Evolutionary conservation across 2,888 invertebrate species (phyloP).

Genomic region (Limnephilus auricula): DNA sequence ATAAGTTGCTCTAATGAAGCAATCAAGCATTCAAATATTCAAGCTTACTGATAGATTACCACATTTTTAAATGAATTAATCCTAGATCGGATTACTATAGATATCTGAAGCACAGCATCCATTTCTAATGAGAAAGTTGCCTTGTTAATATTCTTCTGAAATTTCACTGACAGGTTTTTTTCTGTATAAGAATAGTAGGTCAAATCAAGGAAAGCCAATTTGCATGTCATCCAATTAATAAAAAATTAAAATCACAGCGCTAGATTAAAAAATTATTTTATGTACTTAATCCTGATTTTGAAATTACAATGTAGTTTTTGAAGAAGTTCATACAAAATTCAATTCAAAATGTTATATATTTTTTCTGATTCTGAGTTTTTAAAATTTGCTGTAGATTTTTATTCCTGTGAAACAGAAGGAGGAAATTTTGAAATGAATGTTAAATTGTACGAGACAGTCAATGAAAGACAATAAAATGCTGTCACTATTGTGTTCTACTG

Average conservation of each 20-base stretch:
- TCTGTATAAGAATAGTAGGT: conserved; percentile 8
- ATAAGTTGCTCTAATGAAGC: background rate
- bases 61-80: background rate
- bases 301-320: background rate
- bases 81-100: background rate
- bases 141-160: background rate
- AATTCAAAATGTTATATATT: background rate
- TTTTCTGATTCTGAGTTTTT: background rate
- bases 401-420: too few relatives aligned
- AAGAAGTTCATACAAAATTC: background rate
- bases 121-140: conserved; percentile 19
- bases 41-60: background rate
- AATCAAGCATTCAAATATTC: background rate
- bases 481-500: too few relatives aligned
- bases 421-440: too few relatives aligned
- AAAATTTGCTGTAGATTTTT: background rate
- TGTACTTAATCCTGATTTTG: background rate
- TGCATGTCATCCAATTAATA: background rate
- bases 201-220: conserved; percentile 3
- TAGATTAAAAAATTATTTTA: background rate
- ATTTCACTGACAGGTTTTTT: conserved; percentile 6
- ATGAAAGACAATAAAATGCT: too few relatives aligned
- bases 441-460: too few relatives aligned
- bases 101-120: background rate
- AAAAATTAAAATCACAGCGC: background rate